Conservation (phyloP, 2,888 invertebrate species). For the Himalopsyche japonica region DNA sequence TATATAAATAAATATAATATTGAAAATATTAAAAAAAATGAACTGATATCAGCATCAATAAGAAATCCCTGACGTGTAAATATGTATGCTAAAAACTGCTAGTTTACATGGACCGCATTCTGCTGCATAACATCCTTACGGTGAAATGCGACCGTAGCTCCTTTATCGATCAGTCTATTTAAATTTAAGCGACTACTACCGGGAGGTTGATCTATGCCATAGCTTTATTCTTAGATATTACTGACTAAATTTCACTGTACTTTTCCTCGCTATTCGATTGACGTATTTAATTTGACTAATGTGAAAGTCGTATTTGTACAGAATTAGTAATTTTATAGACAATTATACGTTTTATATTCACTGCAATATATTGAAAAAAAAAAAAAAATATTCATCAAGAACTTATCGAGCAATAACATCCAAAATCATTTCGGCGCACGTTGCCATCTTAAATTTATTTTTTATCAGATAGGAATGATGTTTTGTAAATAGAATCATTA, state of each 20-base stretch:
- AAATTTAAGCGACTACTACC: neutral
- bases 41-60: conserved; percentile 25
- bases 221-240: conserved; percentile 21
- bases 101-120: neutral
- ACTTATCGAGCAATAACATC: conserved; percentile 28
- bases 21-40: conserved; percentile 14
- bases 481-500: conserved; percentile 31
- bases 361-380: conserved; percentile 18
- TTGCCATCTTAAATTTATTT: conserved; percentile 28
- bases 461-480: conserved; percentile 27
- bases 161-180: neutral
- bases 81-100: neutral
- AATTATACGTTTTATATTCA: conserved; percentile 25
- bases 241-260: conserved; percentile 15
- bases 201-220: conserved; percentile 27
- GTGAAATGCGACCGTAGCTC: neutral
- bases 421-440: conserved; percentile 26
- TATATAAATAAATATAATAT: conserved; percentile 19
- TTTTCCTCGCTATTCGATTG: conserved; percentile 21
- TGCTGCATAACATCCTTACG: neutral
- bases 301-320: conserved; percentile 27
- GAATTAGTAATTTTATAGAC: conserved; percentile 25
- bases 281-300: conserved; percentile 22
- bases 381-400: conserved; percentile 17
- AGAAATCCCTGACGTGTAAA: conserved; percentile 17